A percentile compares a stretch with the other conserved stretches of the same genome.
Conservation (phyloP, 1,140 invertebrate species). For the Megathymus violae region DNA sequence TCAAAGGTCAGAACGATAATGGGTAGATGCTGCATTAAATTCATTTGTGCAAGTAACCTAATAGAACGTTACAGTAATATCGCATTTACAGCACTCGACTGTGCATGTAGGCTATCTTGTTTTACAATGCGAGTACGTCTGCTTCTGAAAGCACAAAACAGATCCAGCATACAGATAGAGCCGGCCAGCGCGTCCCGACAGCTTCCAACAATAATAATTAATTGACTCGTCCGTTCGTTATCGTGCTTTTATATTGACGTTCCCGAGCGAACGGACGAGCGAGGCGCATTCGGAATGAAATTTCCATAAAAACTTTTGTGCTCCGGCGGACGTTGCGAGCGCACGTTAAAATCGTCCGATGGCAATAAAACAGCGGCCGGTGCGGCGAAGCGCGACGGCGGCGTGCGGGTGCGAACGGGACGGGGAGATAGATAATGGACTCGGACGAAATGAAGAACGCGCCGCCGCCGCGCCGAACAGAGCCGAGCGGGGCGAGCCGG, state of each 20-base stretch:
- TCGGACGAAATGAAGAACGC: slow-evolving; percentile 78
- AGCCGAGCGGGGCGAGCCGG: slow-evolving; percentile 69
- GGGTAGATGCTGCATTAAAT: not conserved
- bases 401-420: slow-evolving; percentile 63
- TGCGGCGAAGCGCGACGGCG: slow-evolving; percentile 76
- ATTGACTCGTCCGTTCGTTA: slow-evolving; percentile 84
- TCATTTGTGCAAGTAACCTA: not conserved
- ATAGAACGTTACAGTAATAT: slow-evolving; percentile 1
- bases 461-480: slow-evolving; percentile 61
- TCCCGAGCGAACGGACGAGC: slow-evolving; percentile 77
- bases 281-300: slow-evolving; percentile 81
- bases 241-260: slow-evolving; percentile 83
- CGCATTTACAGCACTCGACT: not conserved
- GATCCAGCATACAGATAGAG: slow-evolving; percentile 69
- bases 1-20: not conserved
- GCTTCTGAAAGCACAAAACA: slow-evolving; percentile 59
- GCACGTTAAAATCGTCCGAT: slow-evolving; percentile 83
- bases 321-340: slow-evolving; percentile 81
- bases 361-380: slow-evolving; percentile 82
- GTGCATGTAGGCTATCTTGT: slow-evolving; percentile 29
- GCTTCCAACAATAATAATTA: slow-evolving; percentile 83
- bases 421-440: slow-evolving; percentile 75
- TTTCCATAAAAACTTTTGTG: slow-evolving; percentile 84
- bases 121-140: slow-evolving; percentile 51
- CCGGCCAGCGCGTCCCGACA: slow-evolving; percentile 73